These are phyloP conservation scores for Pampus argenteus DNA, from an alignment of 2,797 vertebrate genomes.

Conservation along the genomic window DNA sequence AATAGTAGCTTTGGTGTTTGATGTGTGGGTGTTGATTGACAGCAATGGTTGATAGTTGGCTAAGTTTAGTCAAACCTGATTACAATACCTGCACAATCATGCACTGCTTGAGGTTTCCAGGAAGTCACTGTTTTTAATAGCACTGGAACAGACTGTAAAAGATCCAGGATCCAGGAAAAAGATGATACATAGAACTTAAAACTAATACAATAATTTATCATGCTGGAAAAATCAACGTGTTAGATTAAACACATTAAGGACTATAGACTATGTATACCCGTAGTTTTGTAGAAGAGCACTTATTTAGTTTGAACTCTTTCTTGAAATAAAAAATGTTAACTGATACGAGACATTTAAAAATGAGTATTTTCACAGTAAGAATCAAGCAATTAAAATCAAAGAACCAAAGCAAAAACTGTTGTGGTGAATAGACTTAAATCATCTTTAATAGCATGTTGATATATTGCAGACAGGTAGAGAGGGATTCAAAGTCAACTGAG, in stretches of 20 bases:
- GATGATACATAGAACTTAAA: too few species aligned
- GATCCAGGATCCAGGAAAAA: too few species aligned
- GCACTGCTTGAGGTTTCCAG: too few species aligned
- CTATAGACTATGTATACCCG: neutral
- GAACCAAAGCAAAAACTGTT: constrained; percentile 47
- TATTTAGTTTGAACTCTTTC: neutral
- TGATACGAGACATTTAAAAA: neutral
- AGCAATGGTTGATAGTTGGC: too few species aligned
- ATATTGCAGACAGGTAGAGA: constrained; percentile 81
- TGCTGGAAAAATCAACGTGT: neutral
- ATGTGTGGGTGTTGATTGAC: too few species aligned
- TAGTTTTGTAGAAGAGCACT: neutral
- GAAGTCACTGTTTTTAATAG: too few species aligned
- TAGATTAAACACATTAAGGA: neutral
- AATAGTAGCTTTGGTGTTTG: too few species aligned
- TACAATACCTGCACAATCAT: too few species aligned
- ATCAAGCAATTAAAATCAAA: constrained; percentile 31
- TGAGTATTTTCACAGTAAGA: neutral
- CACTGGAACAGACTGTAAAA: too few species aligned
- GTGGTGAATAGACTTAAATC: constrained; percentile 77
- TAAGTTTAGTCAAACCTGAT: too few species aligned
- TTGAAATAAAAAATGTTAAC: neutral
- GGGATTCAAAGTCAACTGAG: constrained; percentile 74
- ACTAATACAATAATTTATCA: neutral
- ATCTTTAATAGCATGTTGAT: constrained; percentile 86